Percentiles rank a stretch among this genome's conserved stretches.
These are phyloP conservation scores for Ryuthela nishihirai DNA, from an alignment of 2,888 invertebrate species.

Conservation along the genomic window DNA sequence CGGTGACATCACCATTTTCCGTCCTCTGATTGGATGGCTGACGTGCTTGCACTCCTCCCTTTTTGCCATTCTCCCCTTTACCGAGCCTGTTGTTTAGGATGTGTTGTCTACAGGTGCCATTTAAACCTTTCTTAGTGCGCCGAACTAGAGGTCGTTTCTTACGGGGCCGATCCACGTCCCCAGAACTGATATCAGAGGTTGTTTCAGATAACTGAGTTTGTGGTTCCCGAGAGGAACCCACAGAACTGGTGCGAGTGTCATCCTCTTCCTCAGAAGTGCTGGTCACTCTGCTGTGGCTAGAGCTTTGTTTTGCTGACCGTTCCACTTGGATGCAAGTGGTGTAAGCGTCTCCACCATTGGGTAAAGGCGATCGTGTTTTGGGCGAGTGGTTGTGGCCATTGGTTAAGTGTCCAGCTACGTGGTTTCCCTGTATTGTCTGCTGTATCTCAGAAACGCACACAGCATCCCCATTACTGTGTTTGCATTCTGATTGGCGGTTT, in stretches of 20 bases:
- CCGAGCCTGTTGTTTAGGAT: slow-evolving; percentile 28
- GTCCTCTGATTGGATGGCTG: slow-evolving; percentile 25
- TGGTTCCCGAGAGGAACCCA: slow-evolving; percentile 25
- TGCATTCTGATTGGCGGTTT: slow-evolving; percentile 19
- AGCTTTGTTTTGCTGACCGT: slow-evolving; percentile 2
- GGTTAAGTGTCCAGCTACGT: not conserved
- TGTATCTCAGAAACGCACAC: not conserved
- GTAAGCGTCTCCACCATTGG: slow-evolving; percentile 12
- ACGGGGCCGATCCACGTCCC: slow-evolving; percentile 22
- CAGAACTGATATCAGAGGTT: slow-evolving; percentile 29
- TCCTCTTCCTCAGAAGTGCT: slow-evolving; percentile 33
- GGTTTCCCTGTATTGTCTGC: slow-evolving; percentile 3
- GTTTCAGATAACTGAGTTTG: slow-evolving; percentile 24
- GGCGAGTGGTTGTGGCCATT: slow-evolving; percentile 13
- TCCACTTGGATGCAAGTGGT: slow-evolving; percentile 12
- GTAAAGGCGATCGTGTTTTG: not conserved
- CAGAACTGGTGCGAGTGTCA: slow-evolving; percentile 25
- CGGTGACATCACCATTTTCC: slow-evolving; percentile 27
- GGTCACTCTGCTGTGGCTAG: slow-evolving; percentile 6
- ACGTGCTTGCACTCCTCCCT: slow-evolving; percentile 5
- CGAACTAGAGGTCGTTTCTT: slow-evolving; percentile 24
- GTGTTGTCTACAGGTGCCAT: slow-evolving; percentile 34
- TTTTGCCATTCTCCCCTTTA: slow-evolving; percentile 21
- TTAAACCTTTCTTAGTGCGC: slow-evolving; percentile 28
- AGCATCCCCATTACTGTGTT: slow-evolving; percentile 16